phyloP scores from a whole-genome alignment of 2,797 vertebrate genomes.

The Muscicapa comitata region DNA sequence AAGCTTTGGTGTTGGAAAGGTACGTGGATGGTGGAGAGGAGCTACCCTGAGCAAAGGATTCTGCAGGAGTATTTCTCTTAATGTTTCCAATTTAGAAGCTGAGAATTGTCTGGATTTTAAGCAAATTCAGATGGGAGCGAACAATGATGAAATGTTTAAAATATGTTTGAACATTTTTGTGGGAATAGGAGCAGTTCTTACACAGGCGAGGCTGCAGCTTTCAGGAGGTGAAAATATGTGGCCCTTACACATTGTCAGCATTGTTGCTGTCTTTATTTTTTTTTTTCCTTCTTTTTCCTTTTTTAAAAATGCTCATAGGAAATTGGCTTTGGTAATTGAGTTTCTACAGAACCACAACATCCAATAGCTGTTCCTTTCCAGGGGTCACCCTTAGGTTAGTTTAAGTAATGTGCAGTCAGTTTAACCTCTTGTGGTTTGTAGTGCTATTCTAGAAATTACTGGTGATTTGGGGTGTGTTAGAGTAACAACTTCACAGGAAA shows the following conservation, averaged over 20 bases:
- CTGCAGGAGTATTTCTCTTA: background rate
- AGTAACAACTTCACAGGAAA: constrained; percentile 44
- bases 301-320: constrained; percentile 47
- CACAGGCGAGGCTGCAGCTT: background rate
- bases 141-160: constrained; percentile 57
- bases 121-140: constrained; percentile 53
- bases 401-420: constrained; percentile 6
- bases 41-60: background rate
- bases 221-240: background rate
- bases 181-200: constrained; percentile 23
- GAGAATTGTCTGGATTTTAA: constrained; percentile 59
- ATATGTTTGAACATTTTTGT: constrained; percentile 60
- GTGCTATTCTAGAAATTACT: constrained; percentile 42
- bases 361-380: constrained; percentile 46
- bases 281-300: fast-evolving
- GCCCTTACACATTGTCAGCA: constrained; percentile 41
- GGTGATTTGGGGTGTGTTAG: constrained; percentile 54
- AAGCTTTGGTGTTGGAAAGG: background rate
- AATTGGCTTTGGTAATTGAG: constrained; percentile 68
- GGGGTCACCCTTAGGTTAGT: constrained; percentile 58
- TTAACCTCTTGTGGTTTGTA: constrained; percentile 63
- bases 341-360: constrained; percentile 63
- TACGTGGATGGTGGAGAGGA: background rate
- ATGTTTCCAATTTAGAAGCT: constrained; percentile 31
- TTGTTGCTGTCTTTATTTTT: background rate